Evolutionary conservation across 1,140 invertebrate species (phyloP).

Genomic region (Drosophila micromelanica): DNA sequence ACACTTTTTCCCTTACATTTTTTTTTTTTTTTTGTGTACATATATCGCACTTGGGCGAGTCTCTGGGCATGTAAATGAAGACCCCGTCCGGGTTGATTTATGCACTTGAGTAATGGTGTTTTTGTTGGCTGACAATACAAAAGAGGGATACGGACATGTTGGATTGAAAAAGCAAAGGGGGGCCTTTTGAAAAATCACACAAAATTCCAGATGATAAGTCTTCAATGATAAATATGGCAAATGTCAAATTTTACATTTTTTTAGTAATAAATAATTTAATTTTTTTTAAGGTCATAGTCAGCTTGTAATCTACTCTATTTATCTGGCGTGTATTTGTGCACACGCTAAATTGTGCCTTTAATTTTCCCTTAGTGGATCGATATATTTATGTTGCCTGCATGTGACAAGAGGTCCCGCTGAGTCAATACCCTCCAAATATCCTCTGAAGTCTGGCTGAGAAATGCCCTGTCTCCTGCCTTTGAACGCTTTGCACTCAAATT

Average conservation of each 20-base stretch:
- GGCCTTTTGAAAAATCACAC: too few relatives aligned
- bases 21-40: slow-evolving; percentile 1
- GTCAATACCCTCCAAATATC: slow-evolving; percentile 13
- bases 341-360: neutral
- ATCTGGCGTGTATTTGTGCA: neutral
- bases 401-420: slow-evolving; percentile 10
- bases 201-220: neutral
- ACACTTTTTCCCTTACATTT: slow-evolving; percentile 10
- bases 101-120: slow-evolving; percentile 64
- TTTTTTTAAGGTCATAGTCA: neutral
- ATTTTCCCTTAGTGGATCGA: slow-evolving; percentile 1
- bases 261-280: neutral
- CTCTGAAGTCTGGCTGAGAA: neutral
- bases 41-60: slow-evolving; percentile 14
- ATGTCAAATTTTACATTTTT: slow-evolving; percentile 1
- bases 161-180: neutral
- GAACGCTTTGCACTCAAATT: slow-evolving; percentile 40
- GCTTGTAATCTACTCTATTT: neutral
- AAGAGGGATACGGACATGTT: neutral
- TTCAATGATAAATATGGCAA: neutral
- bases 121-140: slow-evolving; percentile 8
- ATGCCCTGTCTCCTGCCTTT: slow-evolving; percentile 18
- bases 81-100: slow-evolving; percentile 64
- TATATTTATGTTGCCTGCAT: slow-evolving; percentile 13
- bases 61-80: slow-evolving; percentile 52